Conservation (phyloP, 2,797 vertebrate species). For the Phrynocephalus vlangalii region DNA sequence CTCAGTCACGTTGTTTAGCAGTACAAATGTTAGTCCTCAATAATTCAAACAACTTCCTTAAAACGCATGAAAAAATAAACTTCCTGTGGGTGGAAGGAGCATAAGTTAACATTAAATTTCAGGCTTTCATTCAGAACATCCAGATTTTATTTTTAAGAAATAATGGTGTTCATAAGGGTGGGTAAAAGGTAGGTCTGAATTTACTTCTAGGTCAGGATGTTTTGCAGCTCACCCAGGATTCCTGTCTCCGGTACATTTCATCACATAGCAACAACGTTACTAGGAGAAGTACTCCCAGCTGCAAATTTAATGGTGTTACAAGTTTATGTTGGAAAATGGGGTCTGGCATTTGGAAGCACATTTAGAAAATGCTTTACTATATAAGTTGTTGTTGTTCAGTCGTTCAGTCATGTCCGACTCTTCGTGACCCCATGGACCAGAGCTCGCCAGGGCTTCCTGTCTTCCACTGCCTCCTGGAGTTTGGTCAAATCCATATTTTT, state of each 20-base stretch:
- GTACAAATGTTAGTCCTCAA: neutral
- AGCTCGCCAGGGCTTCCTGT: no score
- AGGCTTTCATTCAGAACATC: neutral
- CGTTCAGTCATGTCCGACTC: no score
- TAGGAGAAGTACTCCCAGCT: no score
- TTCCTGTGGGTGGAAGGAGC: neutral
- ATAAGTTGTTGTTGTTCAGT: no score
- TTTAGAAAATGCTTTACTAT: neutral
- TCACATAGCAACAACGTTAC: no score
- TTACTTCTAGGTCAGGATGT: no score
- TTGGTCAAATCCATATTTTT: no score
- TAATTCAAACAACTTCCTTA: neutral
- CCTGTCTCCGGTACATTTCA: no score
- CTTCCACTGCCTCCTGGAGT: no score
- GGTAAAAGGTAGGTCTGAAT: no score
- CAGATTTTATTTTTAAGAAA: constrained; percentile 3
- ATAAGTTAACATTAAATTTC: neutral
- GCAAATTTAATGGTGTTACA: neutral
- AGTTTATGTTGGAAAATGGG: neutral
- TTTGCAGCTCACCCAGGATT: no score
- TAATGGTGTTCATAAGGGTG: neutral
- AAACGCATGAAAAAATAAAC: neutral
- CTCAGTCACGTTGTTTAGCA: neutral
- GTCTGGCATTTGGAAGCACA: neutral
- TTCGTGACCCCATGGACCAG: no score